A percentile compares a stretch with the other conserved stretches of the same genome.
These are phyloP conservation scores for Drosophila cognata DNA, from an alignment of 2,888 invertebrate species.

Conservation along the genomic window DNA sequence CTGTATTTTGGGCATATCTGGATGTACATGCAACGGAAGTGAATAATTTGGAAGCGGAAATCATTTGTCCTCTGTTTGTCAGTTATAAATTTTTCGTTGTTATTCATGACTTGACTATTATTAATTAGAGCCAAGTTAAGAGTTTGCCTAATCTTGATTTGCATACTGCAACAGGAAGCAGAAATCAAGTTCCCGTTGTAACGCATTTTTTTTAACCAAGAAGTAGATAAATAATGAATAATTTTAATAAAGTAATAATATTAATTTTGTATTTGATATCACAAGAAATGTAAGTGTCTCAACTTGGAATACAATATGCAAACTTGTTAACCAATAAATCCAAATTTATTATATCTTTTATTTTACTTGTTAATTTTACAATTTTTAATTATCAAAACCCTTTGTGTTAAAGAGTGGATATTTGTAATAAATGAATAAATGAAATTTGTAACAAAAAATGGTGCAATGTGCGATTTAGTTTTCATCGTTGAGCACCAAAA, in stretches of 20 bases:
- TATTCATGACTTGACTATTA: constrained; percentile 34
- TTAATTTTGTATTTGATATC: background rate
- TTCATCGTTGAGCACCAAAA: background rate
- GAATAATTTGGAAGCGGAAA: constrained; percentile 73
- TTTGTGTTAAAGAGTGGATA: background rate
- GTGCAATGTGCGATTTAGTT: background rate
- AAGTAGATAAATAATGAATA: background rate
- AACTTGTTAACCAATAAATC: background rate
- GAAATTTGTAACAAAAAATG: background rate
- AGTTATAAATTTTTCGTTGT: constrained; percentile 53
- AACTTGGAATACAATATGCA: background rate
- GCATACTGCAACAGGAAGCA: background rate
- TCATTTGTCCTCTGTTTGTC: constrained; percentile 78
- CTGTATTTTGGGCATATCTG: constrained; percentile 45
- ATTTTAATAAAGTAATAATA: background rate
- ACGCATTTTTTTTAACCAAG: background rate
- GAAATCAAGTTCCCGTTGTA: background rate
- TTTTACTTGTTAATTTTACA: background rate
- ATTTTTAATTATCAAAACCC: background rate
- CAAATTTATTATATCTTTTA: background rate
- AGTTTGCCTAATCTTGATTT: background rate
- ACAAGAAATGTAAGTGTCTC: background rate
- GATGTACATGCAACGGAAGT: constrained; percentile 74
- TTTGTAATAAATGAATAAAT: background rate
- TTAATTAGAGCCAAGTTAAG: constrained; percentile 36